Base-by-base conservation (phyloP, 92 coral and sea anemone genomes). In the Micromussa lordhowensis region DNA sequence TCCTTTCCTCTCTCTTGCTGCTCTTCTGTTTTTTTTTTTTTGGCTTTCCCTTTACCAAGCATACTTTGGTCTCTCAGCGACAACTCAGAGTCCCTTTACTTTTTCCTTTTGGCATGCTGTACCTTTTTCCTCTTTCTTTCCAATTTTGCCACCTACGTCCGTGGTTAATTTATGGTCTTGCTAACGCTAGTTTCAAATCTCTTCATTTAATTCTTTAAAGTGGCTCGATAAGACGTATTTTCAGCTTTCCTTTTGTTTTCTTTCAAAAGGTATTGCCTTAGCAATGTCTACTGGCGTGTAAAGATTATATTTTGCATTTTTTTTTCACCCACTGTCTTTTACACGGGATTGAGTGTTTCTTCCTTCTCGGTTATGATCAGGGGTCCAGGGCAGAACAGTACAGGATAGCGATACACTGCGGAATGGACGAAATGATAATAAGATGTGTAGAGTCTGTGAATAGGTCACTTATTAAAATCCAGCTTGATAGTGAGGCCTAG, bases 1-100 rank as follows among this genome's bases (percentile, higher is more conserved):
- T 75, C 48, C 70, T n/a, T n/a, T n/a, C 49, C 51, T 68, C 57
- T 59, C 83, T 63, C 73, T 59, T 58, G 71, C 64, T 74, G 71
- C n/a, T 75, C 36, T 40, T 63, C 57, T 69, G 57, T 44, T 59
- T 30, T 44, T 75, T 34, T 78, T 22, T 32, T 85, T n/a, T n/a
- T n/a, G n/a, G 68, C 2, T 54, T 72, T 57, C 24, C 70, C 22
- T 40, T 72, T 90, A 7, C 15, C 29, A 18, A 57, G 15, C 30
- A 0, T 34, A 18, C 32, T n/a, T 28, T 49, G 21, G 14, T 9
- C 79, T 49, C 28, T 22, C 78, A 17, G 16, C 38, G 35, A 2
- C 14, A 73, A 18, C 4, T 26, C 26, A 26, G 16, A 12, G 3
- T 28, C 26, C 2, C 71, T 2, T n/a, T 2, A 0, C 11, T 32